Conservation (phyloP, 2,113 vertebrate genomes). For the Panurus biarmicus region DNA sequence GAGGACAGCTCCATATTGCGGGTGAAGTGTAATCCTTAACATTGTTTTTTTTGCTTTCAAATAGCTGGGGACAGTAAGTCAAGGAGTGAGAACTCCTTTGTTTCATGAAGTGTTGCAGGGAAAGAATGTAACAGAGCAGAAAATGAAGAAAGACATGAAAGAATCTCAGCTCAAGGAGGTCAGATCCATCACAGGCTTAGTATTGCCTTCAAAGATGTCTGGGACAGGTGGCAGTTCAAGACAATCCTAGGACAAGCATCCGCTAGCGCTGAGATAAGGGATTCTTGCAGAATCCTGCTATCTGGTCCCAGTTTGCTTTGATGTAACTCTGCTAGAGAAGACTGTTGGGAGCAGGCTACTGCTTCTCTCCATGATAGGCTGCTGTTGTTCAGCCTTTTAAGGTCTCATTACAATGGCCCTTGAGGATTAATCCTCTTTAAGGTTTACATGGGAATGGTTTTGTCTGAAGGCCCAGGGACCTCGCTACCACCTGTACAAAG, state of each 20-base stretch:
- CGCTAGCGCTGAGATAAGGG: slow-evolving; percentile 91
- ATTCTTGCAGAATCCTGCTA: slow-evolving; percentile 81
- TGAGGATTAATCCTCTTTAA: slow-evolving; percentile 91
- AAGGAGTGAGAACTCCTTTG: slow-evolving; percentile 78
- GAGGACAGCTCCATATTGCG: slow-evolving; percentile 67
- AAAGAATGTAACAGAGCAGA: slow-evolving; percentile 88
- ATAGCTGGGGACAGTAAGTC: slow-evolving; percentile 77
- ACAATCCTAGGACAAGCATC: slow-evolving; percentile 91
- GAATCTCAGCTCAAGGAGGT: slow-evolving; percentile 94
- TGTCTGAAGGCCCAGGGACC: slow-evolving; percentile 75
- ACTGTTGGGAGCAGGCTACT: slow-evolving; percentile 80
- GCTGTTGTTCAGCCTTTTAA: slow-evolving; percentile 83
- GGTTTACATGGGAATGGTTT: slow-evolving; percentile 83
- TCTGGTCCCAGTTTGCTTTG: slow-evolving; percentile 86
- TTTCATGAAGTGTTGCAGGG: slow-evolving; percentile 76
- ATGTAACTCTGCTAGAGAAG: slow-evolving; percentile 86
- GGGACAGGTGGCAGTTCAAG: slow-evolving; percentile 99
- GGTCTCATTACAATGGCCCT: slow-evolving; percentile 87
- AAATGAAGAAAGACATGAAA: slow-evolving; percentile 99
- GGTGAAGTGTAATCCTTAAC: slow-evolving; percentile 74
- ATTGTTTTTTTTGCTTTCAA: slow-evolving; percentile 79
- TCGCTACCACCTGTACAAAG: slow-evolving; percentile 73
- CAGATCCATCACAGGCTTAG: slow-evolving; percentile 97
- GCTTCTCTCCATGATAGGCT: slow-evolving; percentile 73
- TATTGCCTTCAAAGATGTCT: slow-evolving; percentile 96